These are phyloP conservation scores for Drosophila borealis DNA, from an alignment of 2,888 invertebrate species.

Conservation along the genomic window DNA sequence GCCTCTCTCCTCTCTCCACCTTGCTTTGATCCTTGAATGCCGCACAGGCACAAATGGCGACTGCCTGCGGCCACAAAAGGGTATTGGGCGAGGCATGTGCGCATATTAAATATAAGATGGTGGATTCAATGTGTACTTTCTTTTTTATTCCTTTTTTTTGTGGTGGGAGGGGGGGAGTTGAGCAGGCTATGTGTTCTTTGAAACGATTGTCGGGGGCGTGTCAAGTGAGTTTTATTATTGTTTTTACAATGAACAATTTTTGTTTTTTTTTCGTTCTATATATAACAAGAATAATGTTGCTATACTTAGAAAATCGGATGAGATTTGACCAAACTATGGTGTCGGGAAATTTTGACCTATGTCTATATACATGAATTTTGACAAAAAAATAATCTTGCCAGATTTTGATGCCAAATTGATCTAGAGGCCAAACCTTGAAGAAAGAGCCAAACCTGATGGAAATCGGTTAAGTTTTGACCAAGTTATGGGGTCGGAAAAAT, in stretches of 20 bases:
- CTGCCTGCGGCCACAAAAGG: slow-evolving; percentile 21
- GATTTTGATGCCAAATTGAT: too few relatives aligned
- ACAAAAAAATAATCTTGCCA: too few relatives aligned
- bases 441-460: too few relatives aligned
- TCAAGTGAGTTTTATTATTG: slow-evolving; percentile 21
- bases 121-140: slow-evolving; percentile 19
- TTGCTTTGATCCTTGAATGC: slow-evolving; percentile 40
- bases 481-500: too few relatives aligned
- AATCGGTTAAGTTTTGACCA: too few relatives aligned
- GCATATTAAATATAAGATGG: slow-evolving; percentile 49
- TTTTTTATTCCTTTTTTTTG: neutral
- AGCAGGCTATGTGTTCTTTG: neutral
- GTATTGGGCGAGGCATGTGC: slow-evolving; percentile 42
- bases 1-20: slow-evolving; percentile 6
- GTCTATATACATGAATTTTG: too few relatives aligned
- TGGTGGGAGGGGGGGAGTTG: neutral
- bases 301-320: too few relatives aligned
- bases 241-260: slow-evolving; percentile 27
- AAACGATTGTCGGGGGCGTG: slow-evolving; percentile 15
- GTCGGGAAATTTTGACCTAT: too few relatives aligned
- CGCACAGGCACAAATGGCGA: slow-evolving; percentile 22
- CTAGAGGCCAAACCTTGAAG: too few relatives aligned
- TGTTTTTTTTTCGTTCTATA: neutral
- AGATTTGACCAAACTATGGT: too few relatives aligned
- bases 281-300: neutral